Conservation (phyloP, 2,797 vertebrate genomes). For the Coilia nasus region DNA sequence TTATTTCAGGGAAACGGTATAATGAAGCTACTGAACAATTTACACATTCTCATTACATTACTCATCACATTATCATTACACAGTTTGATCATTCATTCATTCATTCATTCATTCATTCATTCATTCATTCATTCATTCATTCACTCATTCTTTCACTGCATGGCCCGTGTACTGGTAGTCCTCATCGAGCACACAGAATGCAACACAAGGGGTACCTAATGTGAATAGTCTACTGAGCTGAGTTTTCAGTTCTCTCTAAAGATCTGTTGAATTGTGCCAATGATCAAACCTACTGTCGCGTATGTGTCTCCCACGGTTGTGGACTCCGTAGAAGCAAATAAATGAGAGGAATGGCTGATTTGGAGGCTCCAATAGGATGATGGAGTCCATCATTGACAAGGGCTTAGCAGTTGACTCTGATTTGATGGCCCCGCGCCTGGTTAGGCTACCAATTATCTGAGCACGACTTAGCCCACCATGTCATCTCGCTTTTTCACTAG, state of each 20-base stretch:
- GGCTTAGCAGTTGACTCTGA: not conserved
- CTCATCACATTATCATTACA: too few relatives aligned
- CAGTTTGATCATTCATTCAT: not conserved
- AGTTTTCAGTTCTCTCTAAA: too few relatives aligned
- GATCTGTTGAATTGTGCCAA: too few relatives aligned
- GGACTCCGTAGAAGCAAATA: not conserved
- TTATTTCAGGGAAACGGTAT: not conserved
- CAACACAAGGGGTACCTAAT: too few relatives aligned
- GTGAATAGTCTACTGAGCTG: too few relatives aligned
- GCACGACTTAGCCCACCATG: not conserved
- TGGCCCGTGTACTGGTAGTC: not conserved
- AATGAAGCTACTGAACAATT: too few relatives aligned
- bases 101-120: conserved; percentile 47
- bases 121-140: conserved; percentile 58
- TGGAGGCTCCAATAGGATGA: not conserved
- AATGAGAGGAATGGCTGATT: not conserved
- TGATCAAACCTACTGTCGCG: too few relatives aligned
- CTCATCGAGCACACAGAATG: too few relatives aligned
- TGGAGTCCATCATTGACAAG: too few relatives aligned
- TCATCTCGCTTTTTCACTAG: not conserved
- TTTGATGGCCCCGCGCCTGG: not conserved
- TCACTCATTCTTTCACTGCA: conserved; percentile 28
- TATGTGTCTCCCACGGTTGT: not conserved
- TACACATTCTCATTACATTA: too few relatives aligned
- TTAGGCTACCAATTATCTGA: not conserved